A percentile compares a stretch with the other conserved stretches of the same genome.
Conservation (phyloP, 2,888 invertebrate genomes). For the Achlya flavicornis region DNA sequence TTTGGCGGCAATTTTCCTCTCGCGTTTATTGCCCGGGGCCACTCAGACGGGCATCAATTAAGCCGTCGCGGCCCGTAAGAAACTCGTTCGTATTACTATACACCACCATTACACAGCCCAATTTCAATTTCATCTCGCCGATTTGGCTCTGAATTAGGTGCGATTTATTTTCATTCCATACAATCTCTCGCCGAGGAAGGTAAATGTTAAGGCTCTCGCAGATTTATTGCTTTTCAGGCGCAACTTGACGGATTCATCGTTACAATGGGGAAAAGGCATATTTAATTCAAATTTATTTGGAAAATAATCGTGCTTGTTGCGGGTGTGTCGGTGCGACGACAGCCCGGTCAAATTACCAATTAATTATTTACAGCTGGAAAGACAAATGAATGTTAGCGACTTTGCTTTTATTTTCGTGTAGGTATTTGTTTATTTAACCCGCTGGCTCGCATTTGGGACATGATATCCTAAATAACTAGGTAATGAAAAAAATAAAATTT, state of each 20-base stretch:
- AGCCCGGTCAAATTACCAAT: constrained; percentile 3
- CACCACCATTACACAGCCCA: constrained; percentile 45
- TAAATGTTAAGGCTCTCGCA: constrained; percentile 49
- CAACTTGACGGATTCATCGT: constrained; percentile 50
- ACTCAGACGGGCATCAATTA: constrained; percentile 54
- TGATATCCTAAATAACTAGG: too few species aligned
- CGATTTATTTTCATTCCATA: constrained; percentile 68
- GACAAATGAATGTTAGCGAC: neutral
- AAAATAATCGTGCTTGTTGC: constrained; percentile 19
- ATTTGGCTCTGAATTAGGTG: constrained; percentile 61
- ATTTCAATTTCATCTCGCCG: constrained; percentile 66
- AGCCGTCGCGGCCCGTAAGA: constrained; percentile 40
- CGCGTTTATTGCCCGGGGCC: constrained; percentile 49
- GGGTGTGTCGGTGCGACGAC: neutral
- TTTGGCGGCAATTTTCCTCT: constrained; percentile 52
- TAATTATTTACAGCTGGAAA: neutral
- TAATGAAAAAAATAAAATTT: too few species aligned
- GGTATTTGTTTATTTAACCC: too few species aligned
- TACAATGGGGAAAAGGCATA: constrained; percentile 33
- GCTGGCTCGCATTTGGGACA: too few species aligned
- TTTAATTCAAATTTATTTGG: constrained; percentile 23
- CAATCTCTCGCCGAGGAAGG: constrained; percentile 49
- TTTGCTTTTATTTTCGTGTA: neutral
- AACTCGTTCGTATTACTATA: constrained; percentile 45
- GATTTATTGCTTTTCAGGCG: constrained; percentile 53